Percentiles rank a stretch among this genome's conserved stretches.
These are phyloP conservation scores for Epinephelus fuscoguttatus DNA, from an alignment of 2,113 vertebrate species.

Conservation along the genomic window DNA sequence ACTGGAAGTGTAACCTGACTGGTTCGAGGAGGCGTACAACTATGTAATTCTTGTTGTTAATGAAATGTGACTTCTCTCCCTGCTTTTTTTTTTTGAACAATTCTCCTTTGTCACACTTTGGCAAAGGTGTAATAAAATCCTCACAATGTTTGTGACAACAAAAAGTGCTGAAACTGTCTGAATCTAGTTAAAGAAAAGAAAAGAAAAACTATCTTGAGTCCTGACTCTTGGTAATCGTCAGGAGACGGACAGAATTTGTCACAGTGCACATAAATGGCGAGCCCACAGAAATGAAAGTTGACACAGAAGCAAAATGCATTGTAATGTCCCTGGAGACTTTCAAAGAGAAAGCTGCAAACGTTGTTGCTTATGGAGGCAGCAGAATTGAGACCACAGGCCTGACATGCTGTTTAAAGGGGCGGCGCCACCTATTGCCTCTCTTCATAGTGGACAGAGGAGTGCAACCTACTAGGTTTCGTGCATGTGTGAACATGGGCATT, in stretches of 20 bases:
- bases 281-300: constrained; percentile 10
- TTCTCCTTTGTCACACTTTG: too few species aligned
- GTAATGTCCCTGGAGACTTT: not conserved
- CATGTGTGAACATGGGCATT: constrained; percentile 1
- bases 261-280: not conserved
- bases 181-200: too few species aligned
- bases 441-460: not conserved
- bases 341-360: not conserved
- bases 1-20: too few species aligned
- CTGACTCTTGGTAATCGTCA: too few species aligned
- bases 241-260: not conserved
- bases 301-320: constrained; percentile 8
- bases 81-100: too few species aligned
- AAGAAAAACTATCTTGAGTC: too few species aligned
- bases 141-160: too few species aligned
- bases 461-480: constrained; percentile 1
- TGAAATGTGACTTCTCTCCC: too few species aligned
- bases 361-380: constrained; percentile 6
- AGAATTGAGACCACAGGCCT: not conserved
- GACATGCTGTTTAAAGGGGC: not conserved
- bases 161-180: too few species aligned
- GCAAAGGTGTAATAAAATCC: too few species aligned
- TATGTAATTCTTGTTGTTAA: too few species aligned
- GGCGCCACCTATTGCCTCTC: not conserved
- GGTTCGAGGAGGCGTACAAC: too few species aligned